Percentiles rank a stretch among this genome's conserved stretches.
Evolutionary conservation across 2,113 vertebrate genomes (phyloP).

Genomic region (Tragelaphus scriptus): DNA sequence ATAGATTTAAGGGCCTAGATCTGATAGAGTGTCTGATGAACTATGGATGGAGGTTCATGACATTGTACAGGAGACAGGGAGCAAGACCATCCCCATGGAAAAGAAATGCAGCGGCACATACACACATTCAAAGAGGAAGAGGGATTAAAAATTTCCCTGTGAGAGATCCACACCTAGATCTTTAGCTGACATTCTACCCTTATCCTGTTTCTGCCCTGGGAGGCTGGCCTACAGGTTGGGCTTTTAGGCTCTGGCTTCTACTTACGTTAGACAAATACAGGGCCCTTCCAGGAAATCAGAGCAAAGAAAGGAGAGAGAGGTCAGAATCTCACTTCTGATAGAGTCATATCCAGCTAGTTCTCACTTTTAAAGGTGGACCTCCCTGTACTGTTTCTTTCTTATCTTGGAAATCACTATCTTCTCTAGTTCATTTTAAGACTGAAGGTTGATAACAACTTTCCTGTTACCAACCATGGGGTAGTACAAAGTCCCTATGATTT

Average conservation of each 20-base stretch:
- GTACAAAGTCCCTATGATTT: background rate
- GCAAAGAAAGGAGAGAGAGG: background rate
- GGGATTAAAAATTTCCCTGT: background rate
- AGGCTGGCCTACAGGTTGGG: background rate
- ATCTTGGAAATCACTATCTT: background rate
- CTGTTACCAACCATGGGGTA: background rate
- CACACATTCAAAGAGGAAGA: background rate
- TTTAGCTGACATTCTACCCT: background rate
- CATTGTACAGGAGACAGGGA: too few relatives aligned
- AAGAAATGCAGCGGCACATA: background rate
- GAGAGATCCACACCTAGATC: background rate
- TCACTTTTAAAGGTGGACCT: background rate
- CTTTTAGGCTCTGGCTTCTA: background rate
- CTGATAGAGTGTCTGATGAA: too few relatives aligned
- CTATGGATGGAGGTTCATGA: too few relatives aligned
- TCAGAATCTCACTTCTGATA: background rate
- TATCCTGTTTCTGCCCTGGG: background rate
- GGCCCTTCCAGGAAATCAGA: background rate
- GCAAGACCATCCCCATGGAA: too few relatives aligned
- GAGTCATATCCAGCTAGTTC: background rate
- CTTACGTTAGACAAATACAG: background rate
- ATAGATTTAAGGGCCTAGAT: too few relatives aligned
- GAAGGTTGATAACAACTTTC: background rate
- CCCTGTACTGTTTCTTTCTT: background rate
- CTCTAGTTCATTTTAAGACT: background rate